A percentile compares a stretch with the other conserved stretches of the same genome.
phyloP scores from a whole-genome alignment of 2,113 vertebrate species.

The Melanotaenia duboulayi region DNA sequence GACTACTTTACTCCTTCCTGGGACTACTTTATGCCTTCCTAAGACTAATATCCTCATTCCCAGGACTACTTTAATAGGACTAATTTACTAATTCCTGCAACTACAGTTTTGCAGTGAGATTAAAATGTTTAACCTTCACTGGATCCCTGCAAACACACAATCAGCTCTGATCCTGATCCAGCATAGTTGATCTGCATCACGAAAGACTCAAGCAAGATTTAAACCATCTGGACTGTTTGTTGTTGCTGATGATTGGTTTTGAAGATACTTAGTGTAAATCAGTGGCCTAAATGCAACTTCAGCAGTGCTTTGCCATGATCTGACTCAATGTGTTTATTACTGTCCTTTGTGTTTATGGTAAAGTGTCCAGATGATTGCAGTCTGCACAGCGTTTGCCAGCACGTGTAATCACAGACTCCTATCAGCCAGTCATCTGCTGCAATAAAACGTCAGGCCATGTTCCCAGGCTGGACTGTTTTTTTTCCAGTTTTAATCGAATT shows the following conservation, averaged over 20 bases:
- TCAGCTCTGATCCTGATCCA: constrained; percentile 6
- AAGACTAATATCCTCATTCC: too few species aligned
- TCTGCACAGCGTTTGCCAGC: too few species aligned
- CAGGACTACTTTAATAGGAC: too few species aligned
- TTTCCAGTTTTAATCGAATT: too few species aligned
- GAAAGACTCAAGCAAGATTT: constrained; percentile 3
- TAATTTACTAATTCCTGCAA: too few species aligned
- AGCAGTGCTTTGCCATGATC: background rate
- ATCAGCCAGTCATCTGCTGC: background rate
- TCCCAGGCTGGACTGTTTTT: too few species aligned
- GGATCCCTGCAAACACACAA: constrained; percentile 11
- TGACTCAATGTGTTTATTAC: background rate
- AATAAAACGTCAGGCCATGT: background rate
- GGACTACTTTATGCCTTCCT: too few species aligned
- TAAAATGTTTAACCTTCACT: constrained; percentile 36
- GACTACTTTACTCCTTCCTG: too few species aligned
- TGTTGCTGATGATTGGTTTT: constrained; percentile 2
- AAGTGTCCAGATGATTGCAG: background rate
- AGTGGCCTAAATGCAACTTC: constrained; percentile 6
- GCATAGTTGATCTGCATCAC: constrained; percentile 20
- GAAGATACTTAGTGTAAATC: too few species aligned
- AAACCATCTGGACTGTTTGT: background rate
- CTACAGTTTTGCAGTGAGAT: constrained; percentile 30
- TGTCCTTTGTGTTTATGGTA: constrained; percentile 4
- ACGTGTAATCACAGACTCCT: constrained; percentile 2